phyloP scores from a whole-genome alignment of 30 jellyfish, hydroid and myxozoan species.

The Pseudorhiza aurosa region DNA sequence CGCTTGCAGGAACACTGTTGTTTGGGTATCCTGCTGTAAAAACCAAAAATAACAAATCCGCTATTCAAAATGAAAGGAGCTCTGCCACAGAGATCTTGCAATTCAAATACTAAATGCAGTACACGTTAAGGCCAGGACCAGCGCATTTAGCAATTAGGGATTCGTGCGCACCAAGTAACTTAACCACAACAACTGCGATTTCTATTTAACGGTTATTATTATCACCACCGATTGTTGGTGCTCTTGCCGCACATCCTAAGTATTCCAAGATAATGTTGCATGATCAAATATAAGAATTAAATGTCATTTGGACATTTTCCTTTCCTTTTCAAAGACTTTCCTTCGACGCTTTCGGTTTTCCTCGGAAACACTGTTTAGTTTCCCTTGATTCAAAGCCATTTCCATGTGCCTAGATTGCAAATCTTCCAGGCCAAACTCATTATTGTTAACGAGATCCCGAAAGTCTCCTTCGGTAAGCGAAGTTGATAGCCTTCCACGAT shows the following conservation, averaged over 20 bases:
- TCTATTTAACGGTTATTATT: not conserved
- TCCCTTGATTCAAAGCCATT: constrained; percentile 88
- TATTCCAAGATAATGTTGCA: not conserved
- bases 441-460: constrained; percentile 67
- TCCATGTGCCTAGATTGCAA: constrained; percentile 90
- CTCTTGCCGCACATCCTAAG: not conserved
- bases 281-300: not conserved
- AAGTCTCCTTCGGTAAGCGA: constrained; percentile 53
- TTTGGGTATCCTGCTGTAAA: not conserved
- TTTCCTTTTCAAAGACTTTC: constrained; percentile 75
- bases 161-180: not conserved
- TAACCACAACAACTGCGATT: constrained; percentile 10
- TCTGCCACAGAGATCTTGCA: not conserved
- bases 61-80: not conserved
- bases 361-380: constrained; percentile 83
- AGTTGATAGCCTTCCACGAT: constrained; percentile 44
- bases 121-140: not conserved
- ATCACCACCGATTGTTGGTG: too few relatives aligned
- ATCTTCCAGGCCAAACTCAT: constrained; percentile 56
- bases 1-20: not conserved
- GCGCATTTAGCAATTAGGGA: not conserved
- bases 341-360: constrained; percentile 76
- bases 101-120: not conserved
- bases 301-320: constrained; percentile 66
- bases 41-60: not conserved